Conservation (phyloP, 2,797 vertebrate species). For the Muraenolepis orangiensis region DNA sequence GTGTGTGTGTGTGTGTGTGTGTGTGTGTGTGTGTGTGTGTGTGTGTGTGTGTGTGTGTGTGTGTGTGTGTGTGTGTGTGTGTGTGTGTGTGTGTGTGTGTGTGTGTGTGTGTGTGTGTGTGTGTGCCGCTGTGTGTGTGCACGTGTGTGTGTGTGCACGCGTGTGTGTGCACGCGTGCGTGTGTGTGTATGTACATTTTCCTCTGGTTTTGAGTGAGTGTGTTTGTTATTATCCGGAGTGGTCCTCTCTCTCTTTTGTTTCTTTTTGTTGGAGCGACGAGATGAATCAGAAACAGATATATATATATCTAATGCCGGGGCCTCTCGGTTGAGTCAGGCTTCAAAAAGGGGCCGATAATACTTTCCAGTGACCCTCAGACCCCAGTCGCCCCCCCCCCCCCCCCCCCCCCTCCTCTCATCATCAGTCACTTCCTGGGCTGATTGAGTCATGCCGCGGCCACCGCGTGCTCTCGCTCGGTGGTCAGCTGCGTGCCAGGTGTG, state of each 20-base stretch:
- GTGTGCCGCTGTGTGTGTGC: not conserved
- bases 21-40: not conserved
- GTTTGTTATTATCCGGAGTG: not conserved
- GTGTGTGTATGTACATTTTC: not conserved
- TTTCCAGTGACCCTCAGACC: conserved; percentile 58
- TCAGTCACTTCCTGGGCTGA: conserved; percentile 65
- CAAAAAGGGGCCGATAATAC: conserved; percentile 47
- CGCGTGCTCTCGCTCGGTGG: conserved; percentile 33
- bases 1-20: not conserved
- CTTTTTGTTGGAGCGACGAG: conserved; percentile 29
- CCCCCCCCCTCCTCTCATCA: conserved; percentile 20
- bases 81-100: not conserved
- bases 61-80: not conserved
- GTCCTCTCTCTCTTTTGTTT: not conserved
- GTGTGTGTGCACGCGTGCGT: not conserved
- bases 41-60: not conserved
- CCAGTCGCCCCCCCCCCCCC: conserved; percentile 39
- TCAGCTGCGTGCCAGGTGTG: conserved; percentile 67
- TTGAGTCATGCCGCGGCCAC: conserved; percentile 54
- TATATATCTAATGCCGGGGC: conserved; percentile 19
- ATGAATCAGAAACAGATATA: conserved; percentile 47
- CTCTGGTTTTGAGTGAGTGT: not conserved
- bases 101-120: not conserved
- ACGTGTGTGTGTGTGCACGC: not conserved
- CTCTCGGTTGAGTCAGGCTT: conserved; percentile 42